A percentile compares a stretch with the other conserved stretches of the same genome.
Conservation (phyloP, 2,797 vertebrate genomes). For the Leucoraja ocellata region DNA sequence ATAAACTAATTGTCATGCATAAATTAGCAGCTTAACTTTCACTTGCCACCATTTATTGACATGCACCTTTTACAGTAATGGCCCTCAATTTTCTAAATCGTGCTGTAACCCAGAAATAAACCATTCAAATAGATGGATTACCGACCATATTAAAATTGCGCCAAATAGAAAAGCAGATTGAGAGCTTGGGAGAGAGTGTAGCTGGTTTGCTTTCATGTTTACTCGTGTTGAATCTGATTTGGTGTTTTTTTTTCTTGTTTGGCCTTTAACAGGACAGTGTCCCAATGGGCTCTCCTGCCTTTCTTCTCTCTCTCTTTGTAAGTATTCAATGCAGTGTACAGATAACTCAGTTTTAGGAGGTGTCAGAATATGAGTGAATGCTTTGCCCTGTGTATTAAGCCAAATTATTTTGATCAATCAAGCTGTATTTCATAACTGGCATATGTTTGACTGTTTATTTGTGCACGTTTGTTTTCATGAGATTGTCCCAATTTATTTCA, state of each 20-base stretch:
- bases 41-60: neutral
- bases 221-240: slow-evolving; percentile 47
- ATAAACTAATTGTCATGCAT: neutral
- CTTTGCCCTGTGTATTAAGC: neutral
- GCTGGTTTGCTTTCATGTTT: neutral
- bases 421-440: neutral
- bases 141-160: neutral
- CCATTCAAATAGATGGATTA: neutral
- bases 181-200: neutral
- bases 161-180: neutral
- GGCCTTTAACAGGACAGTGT: slow-evolving; percentile 89
- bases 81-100: neutral
- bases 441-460: neutral
- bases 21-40: neutral
- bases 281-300: slow-evolving; percentile 98
- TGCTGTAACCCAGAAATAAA: neutral
- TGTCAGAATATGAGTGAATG: slow-evolving; percentile 2
- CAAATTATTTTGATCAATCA: neutral
- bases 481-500: slow-evolving; percentile 29
- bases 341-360: slow-evolving; percentile 7
- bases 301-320: slow-evolving; percentile 99
- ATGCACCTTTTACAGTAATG: neutral
- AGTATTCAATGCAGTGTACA: slow-evolving; percentile 70
- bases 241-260: slow-evolving; percentile 60
- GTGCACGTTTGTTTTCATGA: slow-evolving; percentile 15